Base-by-base conservation (phyloP, 2,888 invertebrate species). In the Phaonia tiefii region DNA sequence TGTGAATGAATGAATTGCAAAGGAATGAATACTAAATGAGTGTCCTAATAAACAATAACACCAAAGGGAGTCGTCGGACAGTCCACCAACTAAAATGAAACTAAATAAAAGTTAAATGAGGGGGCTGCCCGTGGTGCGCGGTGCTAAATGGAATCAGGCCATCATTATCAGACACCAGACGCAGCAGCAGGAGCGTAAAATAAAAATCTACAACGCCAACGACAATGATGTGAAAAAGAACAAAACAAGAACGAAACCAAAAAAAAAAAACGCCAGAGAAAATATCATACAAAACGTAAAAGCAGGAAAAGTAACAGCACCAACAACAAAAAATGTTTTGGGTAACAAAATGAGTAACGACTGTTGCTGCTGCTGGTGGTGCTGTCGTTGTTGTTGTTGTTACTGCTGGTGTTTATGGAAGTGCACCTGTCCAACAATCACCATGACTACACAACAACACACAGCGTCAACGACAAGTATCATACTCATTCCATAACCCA, bases 361-460 rank as follows among this genome's bases (percentile, higher is more conserved):
- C 17, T 63, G 60, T 58, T 67, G 72, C 67, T 46, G 70, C 26
- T 71, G 71, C 20, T 77, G 70, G 5, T 80, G 63, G 17, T 79
- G 54, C 15, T 79, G 39, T 71, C 56, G 22, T 46, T 75, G 63
- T 20, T 70, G 74, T 37, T 66, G 72, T 39, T 82, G 77, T 54
- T 63, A 66, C 75, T 67, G 75, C 46, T 42, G 71, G 31, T 5
- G 42, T 22, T 39, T 84, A 42, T 17, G 11, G 11, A 42, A 70
- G 80, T 88, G 88, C 88, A 88, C 88, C 88, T 88, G 88, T 88
- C 85, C 88, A 83, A 85, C 88, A 84, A 87, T 89, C 85, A 83
- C 87, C 88, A 87, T 88, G 88, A 85, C 88, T 85, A 88, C 87
- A 74, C 42, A 42, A 26, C 2, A 13, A 60, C 60, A 37, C 37